A percentile compares a stretch with the other conserved stretches of the same genome.
Conservation (phyloP, 2,113 vertebrate genomes). For the Bambusicola thoracicus region DNA sequence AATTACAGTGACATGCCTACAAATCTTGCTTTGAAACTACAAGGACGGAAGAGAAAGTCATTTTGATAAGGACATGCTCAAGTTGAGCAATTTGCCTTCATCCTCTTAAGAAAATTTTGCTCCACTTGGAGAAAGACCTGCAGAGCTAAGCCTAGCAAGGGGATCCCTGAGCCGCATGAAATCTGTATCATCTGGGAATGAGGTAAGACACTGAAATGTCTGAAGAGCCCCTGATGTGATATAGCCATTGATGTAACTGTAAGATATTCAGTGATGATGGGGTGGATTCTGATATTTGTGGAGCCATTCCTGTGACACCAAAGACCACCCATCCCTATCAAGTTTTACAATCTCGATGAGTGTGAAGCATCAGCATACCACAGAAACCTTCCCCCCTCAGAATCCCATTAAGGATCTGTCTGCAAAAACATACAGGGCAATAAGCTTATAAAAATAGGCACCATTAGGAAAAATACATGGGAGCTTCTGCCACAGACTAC, state of each 20-base stretch:
- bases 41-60: not conserved
- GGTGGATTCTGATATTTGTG: not conserved
- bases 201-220: not conserved
- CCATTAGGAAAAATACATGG: not conserved
- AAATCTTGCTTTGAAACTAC: not conserved
- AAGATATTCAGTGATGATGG: not conserved
- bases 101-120: not conserved
- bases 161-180: fast-evolving
- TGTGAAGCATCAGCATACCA: not conserved
- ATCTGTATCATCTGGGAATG: fast-evolving
- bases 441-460: not conserved
- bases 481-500: not conserved
- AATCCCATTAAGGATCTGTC: not conserved
- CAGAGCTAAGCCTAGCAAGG: not conserved
- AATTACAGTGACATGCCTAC: not conserved
- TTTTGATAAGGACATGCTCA: not conserved
- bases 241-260: not conserved
- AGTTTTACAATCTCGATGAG: fast-evolving
- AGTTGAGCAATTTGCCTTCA: not conserved
- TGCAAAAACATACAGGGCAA: not conserved
- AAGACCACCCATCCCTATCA: not conserved
- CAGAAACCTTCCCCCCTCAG: not conserved
- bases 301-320: not conserved
- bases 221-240: not conserved
- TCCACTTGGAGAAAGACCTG: not conserved